Evolutionary conservation across 1,140 invertebrate genomes (phyloP), one percentile per base, ranked within the genome.

Genomic region (Drosophila takahashii): DNA sequence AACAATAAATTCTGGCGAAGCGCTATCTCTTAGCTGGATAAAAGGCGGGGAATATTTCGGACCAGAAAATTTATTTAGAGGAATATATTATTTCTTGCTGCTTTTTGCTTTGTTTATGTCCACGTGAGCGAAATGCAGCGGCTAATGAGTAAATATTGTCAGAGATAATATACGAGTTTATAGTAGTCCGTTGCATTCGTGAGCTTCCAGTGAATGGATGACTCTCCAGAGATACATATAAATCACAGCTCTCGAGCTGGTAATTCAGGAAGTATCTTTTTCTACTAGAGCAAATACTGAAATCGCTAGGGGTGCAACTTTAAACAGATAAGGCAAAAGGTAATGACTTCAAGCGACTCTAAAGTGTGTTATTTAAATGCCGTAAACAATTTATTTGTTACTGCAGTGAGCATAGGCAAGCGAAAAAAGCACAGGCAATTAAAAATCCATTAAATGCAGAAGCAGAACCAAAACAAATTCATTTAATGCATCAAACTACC

Each of bases 1-100:
- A 89, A 86, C 79, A 86, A 86, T 87, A 74, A 76, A 79, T 77
- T 81, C 72, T 47, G 54, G 58, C 29, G 22, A 27, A 71, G 16
- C 39, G 45, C 45, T 44, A 72, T 71, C 69, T 71, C 65, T 54
- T 36, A 77, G 56, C 42, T 37, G 48, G 60, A 50, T 48, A 53
- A 44, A 48, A 70, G 8, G 62, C 73, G 53, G 54, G 41, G 34
- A 61, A 65, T 44, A 47, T 53, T 65, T 52, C 67, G 48, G 57
- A n/a, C 27, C 42, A 26, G 51, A 65, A 66, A 75, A 75, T 75
- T 71, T 71, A 75, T 75, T 75, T 75, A 27, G 15, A 10, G 56
- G 54, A 47, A 32, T 29, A 64, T 45, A 42, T 27, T 54, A 26
- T 13, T 29, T 53, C 26, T 41, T 9, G 7, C 10, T 10, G 6